phyloP scores from a whole-genome alignment of 2,113 vertebrate species.

The Mirza zaza region DNA sequence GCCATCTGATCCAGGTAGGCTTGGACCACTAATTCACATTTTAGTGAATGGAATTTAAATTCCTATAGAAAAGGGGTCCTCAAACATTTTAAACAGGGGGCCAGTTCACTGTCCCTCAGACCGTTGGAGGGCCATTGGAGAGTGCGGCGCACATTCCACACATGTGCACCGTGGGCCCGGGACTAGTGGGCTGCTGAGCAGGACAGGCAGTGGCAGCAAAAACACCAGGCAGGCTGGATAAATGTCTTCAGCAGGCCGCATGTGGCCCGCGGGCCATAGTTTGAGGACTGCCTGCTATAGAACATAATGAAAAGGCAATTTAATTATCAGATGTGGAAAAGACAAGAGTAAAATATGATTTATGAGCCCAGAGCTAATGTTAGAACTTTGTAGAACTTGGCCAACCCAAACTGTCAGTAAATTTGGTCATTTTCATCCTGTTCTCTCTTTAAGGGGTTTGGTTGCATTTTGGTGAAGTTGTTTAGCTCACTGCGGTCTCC shows the following conservation, averaged over 20 bases:
- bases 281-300: not conserved
- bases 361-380: slow-evolving; percentile 58
- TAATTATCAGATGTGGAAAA: slow-evolving; percentile 43
- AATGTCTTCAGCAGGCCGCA: no score
- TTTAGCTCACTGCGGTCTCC: slow-evolving; percentile 70
- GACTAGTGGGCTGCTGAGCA: no score
- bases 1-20: not conserved
- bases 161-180: no score
- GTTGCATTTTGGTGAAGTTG: slow-evolving; percentile 70
- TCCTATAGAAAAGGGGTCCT: not conserved
- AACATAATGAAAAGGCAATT: slow-evolving; percentile 21
- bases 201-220: no score
- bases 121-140: no score
- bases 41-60: slow-evolving; percentile 6
- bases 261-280: no score
- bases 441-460: slow-evolving; percentile 65
- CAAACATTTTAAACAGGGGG: no score
- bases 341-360: slow-evolving; percentile 42
- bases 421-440: slow-evolving; percentile 71
- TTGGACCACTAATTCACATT: slow-evolving; percentile 3
- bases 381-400: slow-evolving; percentile 42
- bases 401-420: slow-evolving; percentile 61
- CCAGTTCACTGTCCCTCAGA: no score
- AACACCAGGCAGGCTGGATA: no score
- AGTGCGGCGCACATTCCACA: no score